Evolutionary conservation across 1,140 invertebrate species (phyloP), one percentile per base, ranked within the genome.

Genomic region (Carposina sasakii): DNA sequence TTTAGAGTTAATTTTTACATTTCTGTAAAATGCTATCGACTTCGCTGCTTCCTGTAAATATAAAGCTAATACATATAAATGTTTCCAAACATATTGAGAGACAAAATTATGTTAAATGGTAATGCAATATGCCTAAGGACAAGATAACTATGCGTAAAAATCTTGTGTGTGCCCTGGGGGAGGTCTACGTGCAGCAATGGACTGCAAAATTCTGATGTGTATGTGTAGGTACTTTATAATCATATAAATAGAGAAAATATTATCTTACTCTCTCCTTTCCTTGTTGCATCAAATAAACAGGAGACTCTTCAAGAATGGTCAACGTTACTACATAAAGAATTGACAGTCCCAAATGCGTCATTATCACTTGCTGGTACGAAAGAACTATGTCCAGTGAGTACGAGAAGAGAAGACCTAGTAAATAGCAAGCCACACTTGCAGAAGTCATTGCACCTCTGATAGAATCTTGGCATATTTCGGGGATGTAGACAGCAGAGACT

Each of bases 401-500:
- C 0, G 78, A 79, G 23, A 75, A 43, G 2, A 82, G 48, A 1
- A 82, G 59, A 8, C 78, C 76, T 0, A 69, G 2, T 42, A 75
- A 75, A 31, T 59, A 79, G 3, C 59, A 57, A 2, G 62, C 64
- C 0, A 76, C 72, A 1, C 67, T 64, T 1, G 65, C 58, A 0
- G 77, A 77, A n/a, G 72, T 75, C 1, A 81, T 22, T 0, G 62
- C 63, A 9, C 78, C 78, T 45, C 78, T 55, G 24, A 82, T 72
- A 0, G 76, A 65, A 22, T 79, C 73, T 31, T 82, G 70, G 26
- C 54, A 53, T 55, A 82, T 79, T 50, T 82, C 78, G 0, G 71
- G 63, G 48, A 82, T 74, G 44, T 70, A 82, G 4, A 82, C 62
- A 1, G 73, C 57, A 0, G 72, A 67, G 1, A 72, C 52, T 0